Evolutionary conservation across 2,113 vertebrate genomes (phyloP), one percentile per base, ranked within the genome.

Genomic region (Lepisosteus osseus): DNA sequence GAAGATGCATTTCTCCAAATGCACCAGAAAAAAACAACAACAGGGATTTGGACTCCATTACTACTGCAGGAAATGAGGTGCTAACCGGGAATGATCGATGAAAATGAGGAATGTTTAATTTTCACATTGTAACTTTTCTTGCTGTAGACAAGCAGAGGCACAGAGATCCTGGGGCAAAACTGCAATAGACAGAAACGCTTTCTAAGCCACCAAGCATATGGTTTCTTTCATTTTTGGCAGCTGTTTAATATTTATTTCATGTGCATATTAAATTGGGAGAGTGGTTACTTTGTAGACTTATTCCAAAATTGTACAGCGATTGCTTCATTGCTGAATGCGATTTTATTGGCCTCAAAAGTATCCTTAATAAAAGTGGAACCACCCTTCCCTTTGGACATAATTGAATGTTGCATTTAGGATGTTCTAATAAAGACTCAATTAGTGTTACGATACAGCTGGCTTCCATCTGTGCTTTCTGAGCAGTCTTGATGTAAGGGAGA

Each of bases 281-380:
- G 71, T 78, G 71, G 67, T 76, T 76, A 54, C 77, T 81, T 81
- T 80, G 78, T 80, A 80, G 73, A 76, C 51, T 66, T 69, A 70
- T 81, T 65, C 74, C 78, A 81, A 75, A 82, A 81, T 74, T 72
- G 68, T 81, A 74, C 72, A 74, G 71, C 72, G 76, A 79, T 83
- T 81, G 77, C 76, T 81, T 83, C 74, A 80, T 79, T 79, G 74
- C 75, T 74, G 77, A 29, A 80, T 81, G 76, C 72, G 71, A 76
- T 77, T 79, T 76, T 83, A 81, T 77, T 77, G 78, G 78, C 72
- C 80, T 78, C 76, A 66, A 67, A 81, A 77, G 81, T 69, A 77
- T 77, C 72, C 65, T 78, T 72, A 77, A 80, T 63, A 76, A 74
- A 82, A 79, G 72, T 45, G 70, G 61, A 73, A 65, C 76, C 71